A percentile compares a stretch with the other conserved stretches of the same genome.
Conservation (phyloP, 2,888 invertebrate genomes). For the Philonicus albiceps region DNA sequence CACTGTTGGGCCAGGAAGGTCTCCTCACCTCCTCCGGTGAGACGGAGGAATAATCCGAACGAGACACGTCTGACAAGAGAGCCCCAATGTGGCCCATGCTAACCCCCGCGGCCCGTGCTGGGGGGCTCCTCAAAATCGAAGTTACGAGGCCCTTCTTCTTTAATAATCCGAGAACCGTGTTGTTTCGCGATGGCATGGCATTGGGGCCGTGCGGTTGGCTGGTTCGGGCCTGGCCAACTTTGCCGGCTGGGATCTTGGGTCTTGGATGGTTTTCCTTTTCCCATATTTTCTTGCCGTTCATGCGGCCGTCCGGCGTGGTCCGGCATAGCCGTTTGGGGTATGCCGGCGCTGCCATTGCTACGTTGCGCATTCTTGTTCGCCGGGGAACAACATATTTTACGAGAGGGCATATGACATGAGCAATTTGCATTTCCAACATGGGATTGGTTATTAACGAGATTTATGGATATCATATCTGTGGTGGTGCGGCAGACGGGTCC, state of each 20-base stretch:
- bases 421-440: slow-evolving; percentile 63
- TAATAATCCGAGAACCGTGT: slow-evolving; percentile 27
- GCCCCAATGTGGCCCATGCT: background rate
- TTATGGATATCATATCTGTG: slow-evolving; percentile 62
- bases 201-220: slow-evolving; percentile 30
- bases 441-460: slow-evolving; percentile 63
- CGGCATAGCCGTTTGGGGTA: background rate
- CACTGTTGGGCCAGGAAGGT: background rate
- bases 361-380: slow-evolving; percentile 42
- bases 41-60: background rate
- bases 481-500: slow-evolving; percentile 49
- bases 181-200: slow-evolving; percentile 21
- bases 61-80: slow-evolving; percentile 29
- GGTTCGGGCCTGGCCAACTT: background rate
- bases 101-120: background rate
- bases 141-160: slow-evolving; percentile 30
- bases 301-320: background rate
- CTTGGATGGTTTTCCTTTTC: slow-evolving; percentile 19
- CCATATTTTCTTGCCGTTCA: slow-evolving; percentile 26
- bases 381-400: slow-evolving; percentile 38
- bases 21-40: background rate
- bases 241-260: background rate
- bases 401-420: slow-evolving; percentile 57
- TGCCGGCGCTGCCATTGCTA: slow-evolving; percentile 35
- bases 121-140: slow-evolving; percentile 4